A percentile compares a stretch with the other conserved stretches of the same genome.
Evolutionary conservation across 1,140 invertebrate genomes (phyloP).

Genomic region (Hycleus phaleratus): DNA sequence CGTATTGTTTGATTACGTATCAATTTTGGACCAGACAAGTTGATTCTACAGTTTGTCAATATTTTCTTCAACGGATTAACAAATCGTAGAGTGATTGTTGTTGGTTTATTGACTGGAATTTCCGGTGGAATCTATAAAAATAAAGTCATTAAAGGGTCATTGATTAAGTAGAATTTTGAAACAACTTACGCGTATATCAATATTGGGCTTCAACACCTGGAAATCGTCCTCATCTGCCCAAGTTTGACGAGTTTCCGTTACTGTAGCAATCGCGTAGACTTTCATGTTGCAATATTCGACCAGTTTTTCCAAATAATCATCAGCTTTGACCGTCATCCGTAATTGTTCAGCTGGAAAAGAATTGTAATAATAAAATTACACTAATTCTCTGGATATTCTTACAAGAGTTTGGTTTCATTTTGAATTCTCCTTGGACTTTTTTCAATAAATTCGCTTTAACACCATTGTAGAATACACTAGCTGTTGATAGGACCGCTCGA

Average conservation of each 20-base stretch:
- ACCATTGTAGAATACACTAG: slow-evolving; percentile 71
- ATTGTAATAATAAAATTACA: slow-evolving; percentile 1
- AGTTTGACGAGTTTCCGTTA: slow-evolving; percentile 63
- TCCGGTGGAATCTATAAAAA: slow-evolving; percentile 50
- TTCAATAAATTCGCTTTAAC: slow-evolving; percentile 60
- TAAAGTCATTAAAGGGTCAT: background rate
- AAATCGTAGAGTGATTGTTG: slow-evolving; percentile 53
- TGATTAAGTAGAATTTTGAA: background rate
- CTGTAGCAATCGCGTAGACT: slow-evolving; percentile 59
- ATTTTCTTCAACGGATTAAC: slow-evolving; percentile 56
- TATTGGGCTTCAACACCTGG: slow-evolving; percentile 60
- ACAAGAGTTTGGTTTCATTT: slow-evolving; percentile 48
- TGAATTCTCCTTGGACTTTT: slow-evolving; percentile 56
- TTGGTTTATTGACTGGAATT: slow-evolving; percentile 47
- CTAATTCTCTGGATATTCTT: slow-evolving; percentile 3
- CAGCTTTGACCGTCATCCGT: slow-evolving; percentile 48
- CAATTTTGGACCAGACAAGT: slow-evolving; percentile 60
- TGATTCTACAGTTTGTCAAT: slow-evolving; percentile 57
- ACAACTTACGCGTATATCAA: slow-evolving; percentile 51
- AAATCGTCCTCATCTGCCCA: slow-evolving; percentile 71
- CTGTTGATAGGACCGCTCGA: slow-evolving; percentile 54
- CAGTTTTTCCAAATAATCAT: slow-evolving; percentile 62
- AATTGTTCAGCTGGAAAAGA: slow-evolving; percentile 51
- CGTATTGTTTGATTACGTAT: slow-evolving; percentile 48
- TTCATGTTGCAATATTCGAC: slow-evolving; percentile 72